Evolutionary conservation across 35 echinoderm and acorn worm genomes (phyloP).

Genomic region (Ophioderma brevispina): DNA sequence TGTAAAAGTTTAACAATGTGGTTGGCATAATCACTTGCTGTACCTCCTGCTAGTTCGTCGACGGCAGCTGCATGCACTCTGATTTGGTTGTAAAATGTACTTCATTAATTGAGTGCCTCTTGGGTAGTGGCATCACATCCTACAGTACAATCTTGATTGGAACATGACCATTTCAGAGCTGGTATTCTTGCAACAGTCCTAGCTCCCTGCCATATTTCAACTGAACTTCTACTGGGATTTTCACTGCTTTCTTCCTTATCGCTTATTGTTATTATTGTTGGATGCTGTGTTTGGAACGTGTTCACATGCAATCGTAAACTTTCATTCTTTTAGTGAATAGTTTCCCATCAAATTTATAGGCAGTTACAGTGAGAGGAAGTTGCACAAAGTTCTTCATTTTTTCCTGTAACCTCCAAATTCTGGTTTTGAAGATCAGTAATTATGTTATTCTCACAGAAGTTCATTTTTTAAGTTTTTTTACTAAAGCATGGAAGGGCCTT

Average conservation of each 20-base stretch:
- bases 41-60: constrained; percentile 11
- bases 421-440: constrained; percentile 21
- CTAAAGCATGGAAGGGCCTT: neutral
- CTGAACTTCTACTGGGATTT: constrained; percentile 43
- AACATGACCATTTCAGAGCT: too few species aligned
- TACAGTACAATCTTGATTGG: neutral
- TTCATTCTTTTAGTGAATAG: constrained; percentile 26
- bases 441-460: constrained; percentile 32
- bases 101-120: constrained; percentile 34
- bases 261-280: constrained; percentile 8
- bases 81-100: constrained; percentile 24
- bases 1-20: neutral
- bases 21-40: constrained; percentile 10
- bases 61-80: constrained; percentile 10
- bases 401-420: constrained; percentile 23
- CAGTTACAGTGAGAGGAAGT: neutral
- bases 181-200: constrained; percentile 31
- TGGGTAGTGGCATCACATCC: constrained; percentile 45
- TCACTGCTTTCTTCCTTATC: constrained; percentile 2
- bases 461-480: constrained; percentile 27
- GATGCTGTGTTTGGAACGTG: constrained; percentile 15
- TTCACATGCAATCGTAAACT: constrained; percentile 44
- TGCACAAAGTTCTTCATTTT: constrained; percentile 33
- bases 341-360: constrained; percentile 10
- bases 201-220: constrained; percentile 57